These are phyloP conservation scores for Watsonalla binaria DNA, from an alignment of 2,888 invertebrate species.

Conservation along the genomic window DNA sequence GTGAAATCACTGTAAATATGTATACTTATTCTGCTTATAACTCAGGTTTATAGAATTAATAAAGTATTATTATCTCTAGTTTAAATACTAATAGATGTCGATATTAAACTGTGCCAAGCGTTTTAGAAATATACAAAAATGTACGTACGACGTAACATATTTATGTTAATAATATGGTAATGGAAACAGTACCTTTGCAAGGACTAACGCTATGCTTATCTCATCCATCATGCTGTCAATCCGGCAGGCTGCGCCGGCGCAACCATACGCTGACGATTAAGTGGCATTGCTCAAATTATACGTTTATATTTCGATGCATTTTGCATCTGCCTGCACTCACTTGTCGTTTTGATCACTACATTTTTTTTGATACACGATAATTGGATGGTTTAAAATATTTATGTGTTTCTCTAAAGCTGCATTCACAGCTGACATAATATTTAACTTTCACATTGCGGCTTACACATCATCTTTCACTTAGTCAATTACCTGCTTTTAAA, in stretches of 20 bases:
- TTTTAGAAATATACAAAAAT: no score
- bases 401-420: neutral
- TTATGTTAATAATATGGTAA: neutral
- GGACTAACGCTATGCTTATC: constrained; percentile 10
- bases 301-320: neutral
- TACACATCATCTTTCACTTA: neutral
- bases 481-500: neutral
- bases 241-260: constrained; percentile 8
- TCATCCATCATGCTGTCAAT: constrained; percentile 23
- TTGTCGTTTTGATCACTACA: neutral
- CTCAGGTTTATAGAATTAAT: no score
- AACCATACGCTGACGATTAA: neutral
- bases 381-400: neutral
- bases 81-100: no score
- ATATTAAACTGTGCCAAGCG: no score
- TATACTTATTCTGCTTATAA: no score
- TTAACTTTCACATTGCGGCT: neutral
- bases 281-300: constrained; percentile 9
- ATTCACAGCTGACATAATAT: neutral
- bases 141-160: no score
- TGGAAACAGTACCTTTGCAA: neutral
- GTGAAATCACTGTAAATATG: no score
- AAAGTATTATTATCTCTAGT: no score
- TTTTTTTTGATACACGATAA: neutral
- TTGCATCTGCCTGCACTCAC: neutral